Evolutionary conservation across 2,113 vertebrate species (phyloP), one percentile per base, ranked within the genome.

Genomic region (Malurus alboscapulatus): DNA sequence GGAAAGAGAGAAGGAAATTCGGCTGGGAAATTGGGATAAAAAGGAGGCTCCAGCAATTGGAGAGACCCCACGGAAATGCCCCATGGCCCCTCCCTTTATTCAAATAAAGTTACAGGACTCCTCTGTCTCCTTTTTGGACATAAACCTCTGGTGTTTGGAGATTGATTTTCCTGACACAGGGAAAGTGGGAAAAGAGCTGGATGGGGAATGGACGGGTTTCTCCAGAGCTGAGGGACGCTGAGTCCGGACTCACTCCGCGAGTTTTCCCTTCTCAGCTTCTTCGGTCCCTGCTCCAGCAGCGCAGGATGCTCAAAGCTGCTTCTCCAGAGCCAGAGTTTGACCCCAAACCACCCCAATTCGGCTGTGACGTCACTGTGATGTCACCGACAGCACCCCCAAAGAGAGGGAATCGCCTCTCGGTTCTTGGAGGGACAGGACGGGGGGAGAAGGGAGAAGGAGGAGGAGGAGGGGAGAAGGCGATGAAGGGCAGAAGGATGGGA

Each of bases 331-430:
- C 34, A 30, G 38, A 36, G 6, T 40, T 48, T 45, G 50, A 69
- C 18, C 50, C 53, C 16, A 84, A 88, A 34, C 24, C 3, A 0
- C 4, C 69, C 36, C 38, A 63, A 0, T 10, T 10, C 0, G 4
- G 58, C 44, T 32, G 53, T 9, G 48, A 15, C 16, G 67, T 58
- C 76, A 30, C 59, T 0, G 6, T 6, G 36, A 36, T 22, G 34
- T 24, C 58, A 66, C 29, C 2, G 0, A 34, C n/a, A 44, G 53
- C 48, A 17, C 3, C 50, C 61, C 38, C 1, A 1, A 15, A n/a
- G 36, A 29, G 53, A 14, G 7, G 32, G 57, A 29, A 47, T 13
- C 1, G 0, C 80, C n/a, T n/a, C 18, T 12, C 0, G 1, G 40
- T 15, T 50, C 77, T 44, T 10, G n/a, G 30, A 30, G 48, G 38